These are phyloP conservation scores for Celastrina argiolus DNA, from an alignment of 2,888 invertebrate genomes.

Conservation along the genomic window DNA sequence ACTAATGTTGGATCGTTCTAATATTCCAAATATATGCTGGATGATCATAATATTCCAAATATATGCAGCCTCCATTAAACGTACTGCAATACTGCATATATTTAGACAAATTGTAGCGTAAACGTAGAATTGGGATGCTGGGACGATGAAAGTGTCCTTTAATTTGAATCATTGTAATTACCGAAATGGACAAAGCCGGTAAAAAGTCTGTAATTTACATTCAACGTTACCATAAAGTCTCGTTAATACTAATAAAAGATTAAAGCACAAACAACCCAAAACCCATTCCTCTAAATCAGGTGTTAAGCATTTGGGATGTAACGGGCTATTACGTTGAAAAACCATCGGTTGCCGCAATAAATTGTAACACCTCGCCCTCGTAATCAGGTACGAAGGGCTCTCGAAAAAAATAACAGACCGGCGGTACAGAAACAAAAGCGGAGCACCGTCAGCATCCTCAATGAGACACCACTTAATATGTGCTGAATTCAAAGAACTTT, in stretches of 20 bases:
- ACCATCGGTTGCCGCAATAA: conserved; percentile 64
- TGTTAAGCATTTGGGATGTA: conserved; percentile 58
- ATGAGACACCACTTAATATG: conserved; percentile 68
- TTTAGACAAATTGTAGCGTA: not conserved
- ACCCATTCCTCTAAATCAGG: conserved; percentile 42
- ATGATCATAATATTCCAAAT: not conserved
- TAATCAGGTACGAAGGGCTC: conserved; percentile 72
- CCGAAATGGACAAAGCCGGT: not conserved
- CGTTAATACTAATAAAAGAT: conserved; percentile 11
- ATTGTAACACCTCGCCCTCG: conserved; percentile 61
- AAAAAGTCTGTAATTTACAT: conserved; percentile 24
- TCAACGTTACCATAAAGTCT: conserved; percentile 11
- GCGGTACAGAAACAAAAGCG: conserved; percentile 75
- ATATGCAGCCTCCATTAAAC: not conserved
- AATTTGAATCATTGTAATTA: not conserved
- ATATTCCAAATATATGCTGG: not conserved
- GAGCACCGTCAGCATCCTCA: conserved; percentile 66
- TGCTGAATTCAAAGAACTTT: conserved; percentile 70
- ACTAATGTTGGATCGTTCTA: not conserved
- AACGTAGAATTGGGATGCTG: not conserved
- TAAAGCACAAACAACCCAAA: conserved; percentile 12
- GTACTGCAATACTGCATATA: not conserved
- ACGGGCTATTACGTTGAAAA: conserved; percentile 58
- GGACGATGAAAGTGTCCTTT: not conserved
- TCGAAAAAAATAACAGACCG: conserved; percentile 62